Base-by-base conservation (phyloP, 2,113 vertebrate species). In the Ceyx margarethae region DNA sequence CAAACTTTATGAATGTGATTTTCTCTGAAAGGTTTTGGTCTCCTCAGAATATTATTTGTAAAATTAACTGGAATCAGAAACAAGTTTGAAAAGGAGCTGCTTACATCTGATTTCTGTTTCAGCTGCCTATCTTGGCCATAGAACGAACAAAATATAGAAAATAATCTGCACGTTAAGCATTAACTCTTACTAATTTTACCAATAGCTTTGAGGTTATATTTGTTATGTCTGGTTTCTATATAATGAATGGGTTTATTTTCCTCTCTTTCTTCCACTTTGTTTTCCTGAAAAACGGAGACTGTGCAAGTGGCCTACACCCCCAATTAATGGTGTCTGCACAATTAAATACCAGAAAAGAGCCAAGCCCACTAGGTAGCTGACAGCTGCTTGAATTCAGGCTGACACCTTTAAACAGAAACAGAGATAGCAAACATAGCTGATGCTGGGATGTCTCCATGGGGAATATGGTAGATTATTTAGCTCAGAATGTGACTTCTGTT, bases 371-470 rank as follows among this genome's bases (percentile, higher is more conserved):
- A 86, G 76, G 90, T 82, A 82, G 83, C 85, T 85, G 85, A 92
- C 91, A 97, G 80, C 93, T 95, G 84, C 90, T 96, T 96, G 87
- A 90, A 89, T 86, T 94, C 94, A 95, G 81, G 95, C 91, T 95
- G 81, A 86, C 92, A 95, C 91, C 94, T 96, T 91, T 85, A 95
- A 90, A 94, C 87, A 94, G 88, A 84, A 95, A 95, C 84, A 96
- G 86, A 85, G 87, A 85, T 68, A 85, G 54, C 89, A 83, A 79
- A 79, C 2, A 0, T 46, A 69, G 46, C 45, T 82, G 86, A 90
- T 89, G 81, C 56, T 61, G 68, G 76, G 48, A 85, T 88, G 33
- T 85, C 78, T 96, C 88, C 81, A 26, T 89, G 88, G 85, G 95
- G 87, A 95, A 92, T 73, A 81, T 0, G 2, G 60, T 62, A 90